Conservation (phyloP, 2,113 vertebrate genomes). For the Vicugna pacos region DNA sequence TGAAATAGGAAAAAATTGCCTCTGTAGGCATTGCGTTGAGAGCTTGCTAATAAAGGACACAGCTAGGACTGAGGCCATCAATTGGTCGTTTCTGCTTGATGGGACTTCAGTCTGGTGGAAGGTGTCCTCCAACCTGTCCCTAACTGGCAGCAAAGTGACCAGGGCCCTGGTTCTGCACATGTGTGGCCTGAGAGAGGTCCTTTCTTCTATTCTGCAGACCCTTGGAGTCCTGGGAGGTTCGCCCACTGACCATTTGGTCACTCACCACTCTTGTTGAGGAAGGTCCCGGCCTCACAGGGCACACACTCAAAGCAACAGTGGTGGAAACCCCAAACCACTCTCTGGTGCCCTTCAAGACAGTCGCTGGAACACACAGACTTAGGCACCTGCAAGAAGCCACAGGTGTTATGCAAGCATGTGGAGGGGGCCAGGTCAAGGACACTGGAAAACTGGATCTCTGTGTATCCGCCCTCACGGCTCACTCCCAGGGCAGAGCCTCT, state of each 20-base stretch:
- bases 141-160: neutral
- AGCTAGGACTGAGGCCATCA: neutral
- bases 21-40: neutral
- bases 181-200: neutral
- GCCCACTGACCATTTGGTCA: neutral
- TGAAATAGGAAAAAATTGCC: neutral
- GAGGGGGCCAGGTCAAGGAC: neutral
- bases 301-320: slow-evolving; percentile 90
- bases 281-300: slow-evolving; percentile 87
- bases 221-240: neutral
- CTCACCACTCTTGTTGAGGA: slow-evolving; percentile 90
- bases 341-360: slow-evolving; percentile 75
- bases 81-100: neutral
- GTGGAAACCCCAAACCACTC: slow-evolving; percentile 74
- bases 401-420: neutral
- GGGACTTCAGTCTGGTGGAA: neutral
- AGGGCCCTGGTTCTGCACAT: neutral
- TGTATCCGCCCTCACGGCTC: neutral
- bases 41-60: neutral
- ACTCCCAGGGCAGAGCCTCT: neutral
- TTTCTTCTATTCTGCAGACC: neutral
- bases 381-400: slow-evolving; percentile 76
- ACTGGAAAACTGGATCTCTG: neutral
- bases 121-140: neutral
- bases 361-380: slow-evolving; percentile 76